Base-by-base conservation (phyloP, 2,797 vertebrate species). In the Limosa lapponica region DNA sequence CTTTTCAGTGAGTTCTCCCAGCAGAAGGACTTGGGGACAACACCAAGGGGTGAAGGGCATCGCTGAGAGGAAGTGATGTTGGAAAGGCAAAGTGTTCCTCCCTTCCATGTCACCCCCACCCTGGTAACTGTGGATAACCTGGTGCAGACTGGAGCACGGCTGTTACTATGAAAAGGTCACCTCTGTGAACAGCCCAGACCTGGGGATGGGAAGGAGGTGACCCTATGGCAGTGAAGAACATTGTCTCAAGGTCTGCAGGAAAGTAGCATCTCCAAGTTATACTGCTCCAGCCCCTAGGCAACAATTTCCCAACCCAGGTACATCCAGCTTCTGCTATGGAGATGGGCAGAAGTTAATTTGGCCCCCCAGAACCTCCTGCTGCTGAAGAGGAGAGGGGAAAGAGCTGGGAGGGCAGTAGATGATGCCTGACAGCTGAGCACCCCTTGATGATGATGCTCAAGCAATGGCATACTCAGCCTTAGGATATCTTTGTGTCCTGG, bases 321-420 rank as follows among this genome's bases (percentile, higher is more conserved):
- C 11, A n/a, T n/a, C 39, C 80, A 27, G 16, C 2, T 86, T 8
- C 23, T n/a, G 7, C 13, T 30, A 22, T 52, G 54, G 41, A 72
- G 15, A 10, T 55, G 14, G 5, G 17, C 6, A 88, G 86, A 67
- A 71, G 7, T 1, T 90, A 49, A 52, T 84, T 34, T 59, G 12
- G 1, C 0, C 3, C 4, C 6, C 5, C 28, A 11, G 2, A 2
- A 41, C 1, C 16, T 61, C 2, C 16, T 48, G 57, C 37, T 52
- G 15, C 43, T 81, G 34, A 10, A 81, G 32, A 58, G 17, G 23
- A 74, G 13, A 20, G 13, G 15, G 10, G 27, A 87, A 84, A 52
- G 22, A n/a, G 8, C 16, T 90, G 54, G 8, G 18, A 73, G 51
- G 55, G 11, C 14, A 66, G 24, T 5, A 79, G 6, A 20, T 57